Conservation (phyloP, 2,797 vertebrate genomes). For the Dromococcyx pavoninus region DNA sequence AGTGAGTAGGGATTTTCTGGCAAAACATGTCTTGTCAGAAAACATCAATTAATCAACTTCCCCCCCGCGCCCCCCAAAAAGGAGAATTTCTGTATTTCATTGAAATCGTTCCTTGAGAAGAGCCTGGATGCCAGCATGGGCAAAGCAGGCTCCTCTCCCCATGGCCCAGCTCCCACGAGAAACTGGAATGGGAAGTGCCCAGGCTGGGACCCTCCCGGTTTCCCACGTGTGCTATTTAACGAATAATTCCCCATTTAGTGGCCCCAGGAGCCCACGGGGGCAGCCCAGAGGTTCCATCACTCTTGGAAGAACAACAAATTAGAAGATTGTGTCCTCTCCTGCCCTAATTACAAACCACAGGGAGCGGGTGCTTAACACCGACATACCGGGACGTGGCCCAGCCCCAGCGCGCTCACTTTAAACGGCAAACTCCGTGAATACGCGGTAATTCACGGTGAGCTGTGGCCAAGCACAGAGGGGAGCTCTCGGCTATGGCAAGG, state of each 20-base stretch:
- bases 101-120: neutral
- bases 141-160: neutral
- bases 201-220: neutral
- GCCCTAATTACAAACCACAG: neutral
- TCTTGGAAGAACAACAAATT: neutral
- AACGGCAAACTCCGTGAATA: neutral
- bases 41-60: neutral
- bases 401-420: fast-evolving
- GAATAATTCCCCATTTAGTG: neutral
- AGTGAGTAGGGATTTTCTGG: neutral
- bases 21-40: neutral
- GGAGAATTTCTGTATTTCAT: neutral
- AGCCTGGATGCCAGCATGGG: neutral
- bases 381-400: neutral
- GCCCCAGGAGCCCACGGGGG: neutral
- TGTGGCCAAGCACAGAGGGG: neutral
- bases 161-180: neutral
- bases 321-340: neutral
- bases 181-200: neutral
- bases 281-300: neutral
- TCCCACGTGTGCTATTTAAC: neutral
- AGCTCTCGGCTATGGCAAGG: neutral
- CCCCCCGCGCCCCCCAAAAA: neutral
- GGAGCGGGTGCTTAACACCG: neutral
- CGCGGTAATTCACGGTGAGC: neutral